phyloP scores from a whole-genome alignment of 2,888 invertebrate species.

The Herminia tarsipennalis region DNA sequence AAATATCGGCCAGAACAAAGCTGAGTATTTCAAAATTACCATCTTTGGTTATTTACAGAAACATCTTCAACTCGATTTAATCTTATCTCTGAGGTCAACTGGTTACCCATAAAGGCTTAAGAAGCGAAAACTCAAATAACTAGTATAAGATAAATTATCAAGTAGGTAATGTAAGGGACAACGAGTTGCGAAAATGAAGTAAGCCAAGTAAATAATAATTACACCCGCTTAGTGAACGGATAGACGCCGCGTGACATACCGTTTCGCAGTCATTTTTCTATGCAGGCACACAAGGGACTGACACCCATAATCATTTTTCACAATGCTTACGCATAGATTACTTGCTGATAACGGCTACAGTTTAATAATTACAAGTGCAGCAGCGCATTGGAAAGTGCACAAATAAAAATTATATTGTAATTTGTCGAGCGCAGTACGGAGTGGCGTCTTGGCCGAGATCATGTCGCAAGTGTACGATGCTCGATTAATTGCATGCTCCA shows the following conservation, averaged over 20 bases:
- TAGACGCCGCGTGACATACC: slow-evolving; percentile 66
- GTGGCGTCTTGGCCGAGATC: slow-evolving; percentile 52
- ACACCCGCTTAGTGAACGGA: slow-evolving; percentile 54
- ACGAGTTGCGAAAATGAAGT: slow-evolving; percentile 60
- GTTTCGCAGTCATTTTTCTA: slow-evolving; percentile 64
- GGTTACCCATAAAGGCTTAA: slow-evolving; percentile 20
- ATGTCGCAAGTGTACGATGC: slow-evolving; percentile 67
- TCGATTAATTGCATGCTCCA: slow-evolving; percentile 70
- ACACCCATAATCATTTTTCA: slow-evolving; percentile 19
- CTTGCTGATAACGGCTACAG: slow-evolving; percentile 17
- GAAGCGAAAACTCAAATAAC: slow-evolving; percentile 1
- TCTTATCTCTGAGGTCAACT: slow-evolving; percentile 38
- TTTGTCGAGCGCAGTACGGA: slow-evolving; percentile 40
- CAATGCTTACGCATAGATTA: slow-evolving; percentile 35
- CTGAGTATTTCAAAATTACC: slow-evolving; percentile 1
- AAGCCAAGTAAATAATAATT: slow-evolving; percentile 50
- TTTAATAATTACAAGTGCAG: background rate
- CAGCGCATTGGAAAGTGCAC: slow-evolving; percentile 39
- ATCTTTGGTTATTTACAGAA: slow-evolving; percentile 33
- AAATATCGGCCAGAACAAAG: background rate
- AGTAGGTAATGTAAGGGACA: slow-evolving; percentile 20
- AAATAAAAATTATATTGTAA: slow-evolving; percentile 36
- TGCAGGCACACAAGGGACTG: slow-evolving; percentile 39
- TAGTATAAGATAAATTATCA: slow-evolving; percentile 3
- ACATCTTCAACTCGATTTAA: slow-evolving; percentile 45